Evolutionary conservation across 1,140 invertebrate species (phyloP).

Genomic region (Meloidogyne floridensis): DNA sequence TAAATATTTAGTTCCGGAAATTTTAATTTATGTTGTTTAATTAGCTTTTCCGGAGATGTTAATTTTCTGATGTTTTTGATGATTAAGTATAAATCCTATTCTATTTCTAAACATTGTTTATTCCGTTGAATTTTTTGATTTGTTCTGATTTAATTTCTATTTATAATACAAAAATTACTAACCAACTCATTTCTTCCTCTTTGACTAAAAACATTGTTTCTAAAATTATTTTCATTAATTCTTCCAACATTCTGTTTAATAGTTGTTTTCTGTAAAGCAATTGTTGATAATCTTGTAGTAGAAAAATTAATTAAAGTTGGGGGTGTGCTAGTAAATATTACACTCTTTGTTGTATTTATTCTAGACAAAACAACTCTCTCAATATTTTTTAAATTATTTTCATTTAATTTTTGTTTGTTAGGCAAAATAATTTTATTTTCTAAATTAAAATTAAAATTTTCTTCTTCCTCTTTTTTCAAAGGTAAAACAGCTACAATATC

Average conservation of each 20-base stretch:
- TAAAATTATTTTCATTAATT: not conserved
- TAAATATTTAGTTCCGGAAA: no score
- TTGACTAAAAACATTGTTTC: not conserved
- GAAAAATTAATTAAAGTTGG: no score
- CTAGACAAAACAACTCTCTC: not conserved
- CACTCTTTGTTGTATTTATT: no score
- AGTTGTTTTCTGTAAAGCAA: not conserved
- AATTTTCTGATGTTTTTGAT: no score
- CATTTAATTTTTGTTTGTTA: conserved; percentile 5
- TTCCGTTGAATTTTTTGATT: no score
- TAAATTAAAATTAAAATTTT: not conserved
- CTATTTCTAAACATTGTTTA: no score
- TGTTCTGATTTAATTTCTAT: no score
- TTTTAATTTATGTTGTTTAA: no score
- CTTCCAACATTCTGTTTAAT: not conserved
- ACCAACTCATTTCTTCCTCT: not conserved
- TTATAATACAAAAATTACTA: not conserved
- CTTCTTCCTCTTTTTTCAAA: not conserved
- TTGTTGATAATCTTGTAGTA: not conserved
- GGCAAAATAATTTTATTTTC: not conserved
- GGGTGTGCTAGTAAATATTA: not conserved
- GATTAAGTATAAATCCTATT: no score
- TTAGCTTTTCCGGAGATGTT: no score
- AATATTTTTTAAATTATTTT: conserved; percentile 10
- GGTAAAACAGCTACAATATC: not conserved